Conservation (phyloP, 2,797 vertebrate species). For the Scyliorhinus canicula region DNA sequence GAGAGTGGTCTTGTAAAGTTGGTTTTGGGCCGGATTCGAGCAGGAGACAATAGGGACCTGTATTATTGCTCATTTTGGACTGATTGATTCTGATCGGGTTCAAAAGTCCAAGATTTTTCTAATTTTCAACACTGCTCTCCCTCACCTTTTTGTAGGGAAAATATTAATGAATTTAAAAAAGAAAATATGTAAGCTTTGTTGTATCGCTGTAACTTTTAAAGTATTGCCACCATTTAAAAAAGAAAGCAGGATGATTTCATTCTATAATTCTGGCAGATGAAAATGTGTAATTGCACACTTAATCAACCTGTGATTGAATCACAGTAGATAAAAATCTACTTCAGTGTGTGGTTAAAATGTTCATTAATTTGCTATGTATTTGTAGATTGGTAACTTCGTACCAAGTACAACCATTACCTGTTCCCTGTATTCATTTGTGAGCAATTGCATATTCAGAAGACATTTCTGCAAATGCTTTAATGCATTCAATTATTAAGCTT, state of each 20-base stretch:
- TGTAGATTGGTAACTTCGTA: neutral
- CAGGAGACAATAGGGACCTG: neutral
- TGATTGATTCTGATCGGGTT: neutral
- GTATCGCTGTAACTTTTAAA: neutral
- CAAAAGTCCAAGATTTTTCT: neutral
- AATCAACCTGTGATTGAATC: neutral
- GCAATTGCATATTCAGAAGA: neutral
- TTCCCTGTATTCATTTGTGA: neutral
- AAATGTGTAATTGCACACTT: neutral
- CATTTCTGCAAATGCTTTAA: neutral
- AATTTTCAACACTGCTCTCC: neutral
- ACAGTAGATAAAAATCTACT: neutral
- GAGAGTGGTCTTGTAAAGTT: neutral
- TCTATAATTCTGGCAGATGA: neutral
- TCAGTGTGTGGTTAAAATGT: neutral
- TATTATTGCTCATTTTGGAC: neutral
- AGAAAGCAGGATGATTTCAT: neutral
- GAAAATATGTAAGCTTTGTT: neutral
- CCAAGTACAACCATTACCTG: neutral
- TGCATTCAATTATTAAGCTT: neutral
- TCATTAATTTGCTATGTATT: neutral
- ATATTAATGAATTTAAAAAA: neutral
- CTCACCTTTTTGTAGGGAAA: neutral
- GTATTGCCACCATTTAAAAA: neutral
- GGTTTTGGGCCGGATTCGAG: neutral